Percentiles rank a stretch among this genome's conserved stretches.
Conservation (phyloP, 2,113 vertebrate species). For the Hoplias malabaricus region DNA sequence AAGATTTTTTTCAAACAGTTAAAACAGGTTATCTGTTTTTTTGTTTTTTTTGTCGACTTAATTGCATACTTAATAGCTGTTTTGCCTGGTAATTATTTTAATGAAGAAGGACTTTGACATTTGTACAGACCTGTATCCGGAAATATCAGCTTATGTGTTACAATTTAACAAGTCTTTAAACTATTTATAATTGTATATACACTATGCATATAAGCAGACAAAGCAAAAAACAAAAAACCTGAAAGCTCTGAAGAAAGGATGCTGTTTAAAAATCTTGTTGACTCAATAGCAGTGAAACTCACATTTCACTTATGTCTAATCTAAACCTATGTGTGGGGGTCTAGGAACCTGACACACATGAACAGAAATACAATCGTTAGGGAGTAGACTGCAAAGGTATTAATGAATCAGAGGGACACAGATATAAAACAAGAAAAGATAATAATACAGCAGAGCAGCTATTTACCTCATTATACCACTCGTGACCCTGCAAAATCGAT, state of each 20-base stretch:
- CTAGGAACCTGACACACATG: not conserved
- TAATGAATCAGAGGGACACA: not conserved
- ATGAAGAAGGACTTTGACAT: too few species aligned
- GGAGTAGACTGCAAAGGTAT: conserved; percentile 42
- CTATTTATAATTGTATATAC: too few species aligned
- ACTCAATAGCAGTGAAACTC: conserved; percentile 32
- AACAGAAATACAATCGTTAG: conserved; percentile 4
- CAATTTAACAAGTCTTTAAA: too few species aligned
- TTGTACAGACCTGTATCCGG: too few species aligned
- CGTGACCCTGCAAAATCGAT: conserved; percentile 80
- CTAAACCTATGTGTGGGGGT: not conserved
- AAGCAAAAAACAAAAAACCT: conserved; percentile 45
- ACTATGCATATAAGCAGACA: conserved; percentile 25
- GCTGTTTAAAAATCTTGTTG: conserved; percentile 28
- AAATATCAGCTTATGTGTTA: too few species aligned
- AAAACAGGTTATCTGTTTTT: too few species aligned
- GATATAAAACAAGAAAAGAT: conserved; percentile 41
- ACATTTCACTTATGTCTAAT: conserved; percentile 9
- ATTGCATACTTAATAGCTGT: too few species aligned
- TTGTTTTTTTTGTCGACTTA: too few species aligned
- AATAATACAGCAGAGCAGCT: conserved; percentile 62
- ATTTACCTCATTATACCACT: conserved; percentile 84
- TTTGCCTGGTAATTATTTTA: too few species aligned
- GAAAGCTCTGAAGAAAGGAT: conserved; percentile 34
- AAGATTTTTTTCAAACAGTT: too few species aligned